Base-by-base conservation (phyloP, 2,888 invertebrate species). In the Oscheius sp. region DNA sequence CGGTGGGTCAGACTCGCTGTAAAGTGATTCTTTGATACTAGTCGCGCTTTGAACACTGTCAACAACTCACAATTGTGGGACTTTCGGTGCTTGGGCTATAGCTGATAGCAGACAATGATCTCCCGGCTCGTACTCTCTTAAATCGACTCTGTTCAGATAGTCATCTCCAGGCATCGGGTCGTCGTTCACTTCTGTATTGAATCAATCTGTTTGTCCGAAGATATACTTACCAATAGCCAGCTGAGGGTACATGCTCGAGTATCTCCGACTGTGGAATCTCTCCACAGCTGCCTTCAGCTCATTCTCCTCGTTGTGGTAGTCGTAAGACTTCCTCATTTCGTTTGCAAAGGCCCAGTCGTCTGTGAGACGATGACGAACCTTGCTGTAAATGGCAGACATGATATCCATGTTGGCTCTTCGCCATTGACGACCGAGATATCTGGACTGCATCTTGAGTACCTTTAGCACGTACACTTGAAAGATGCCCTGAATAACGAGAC, bases 301-400 rank as follows among this genome's bases (percentile, higher is more conserved):
- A 90, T 96, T 96, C 90, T 99, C 99, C 90, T 99, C 98, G 48
- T 95, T 95, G 91, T 99, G 92, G 66, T 76, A 82, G 47, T 82
- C 82, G 68, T 75, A 80, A 21, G 78, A 76, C 42, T 80, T 63
- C 37, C 79, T 76, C 68, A 80, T 93, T 91, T 97, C 95, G 91
- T 99, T 99, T 71, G 98, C 98, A 91, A 95, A 99, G 2, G 99
- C 99, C 99, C 99, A 99, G 90, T 99, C 99, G 90, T 99, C 99
- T 89, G 97, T 98, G 58, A 99, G 92, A 73, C 91, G 83, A 85
- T 92, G 92, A 33, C 92, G 86, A 9, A 92, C 92, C 92, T 98
- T 97, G 75, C 96, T 94, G 90, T 99, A 99, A 89, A 99, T 99
- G 75, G 97, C 96, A 89, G 97, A 97, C 91, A 99, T 96, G 0